phyloP scores from a whole-genome alignment of 2,888 invertebrate species.

The Parnassius orleans region DNA sequence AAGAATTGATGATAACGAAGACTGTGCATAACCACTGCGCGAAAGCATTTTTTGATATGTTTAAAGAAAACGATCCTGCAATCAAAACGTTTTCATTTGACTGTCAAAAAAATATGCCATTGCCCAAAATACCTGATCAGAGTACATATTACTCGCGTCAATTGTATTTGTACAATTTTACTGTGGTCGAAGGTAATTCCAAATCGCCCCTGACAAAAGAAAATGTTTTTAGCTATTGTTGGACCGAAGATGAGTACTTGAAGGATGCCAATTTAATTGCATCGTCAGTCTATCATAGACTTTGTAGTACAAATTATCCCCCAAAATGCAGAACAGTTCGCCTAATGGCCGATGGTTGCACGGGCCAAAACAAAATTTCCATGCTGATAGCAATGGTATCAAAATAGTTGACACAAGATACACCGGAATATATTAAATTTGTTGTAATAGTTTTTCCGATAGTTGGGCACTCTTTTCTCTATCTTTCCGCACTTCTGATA shows the following conservation, averaged over 20 bases:
- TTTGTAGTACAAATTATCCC: too few relatives aligned
- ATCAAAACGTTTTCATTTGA: not conserved
- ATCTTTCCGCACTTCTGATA: too few relatives aligned
- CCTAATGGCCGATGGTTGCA: too few relatives aligned
- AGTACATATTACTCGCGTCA: not conserved
- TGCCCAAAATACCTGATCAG: not conserved
- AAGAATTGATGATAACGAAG: not conserved
- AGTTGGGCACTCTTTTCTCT: too few relatives aligned
- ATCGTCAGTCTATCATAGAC: too few relatives aligned
- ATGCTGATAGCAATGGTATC: too few relatives aligned
- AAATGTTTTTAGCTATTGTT: not conserved
- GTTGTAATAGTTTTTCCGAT: too few relatives aligned
- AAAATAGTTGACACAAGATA: too few relatives aligned
- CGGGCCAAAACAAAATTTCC: too few relatives aligned
- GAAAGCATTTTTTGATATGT: not conserved
- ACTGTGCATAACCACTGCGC: not conserved
- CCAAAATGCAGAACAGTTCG: too few relatives aligned
- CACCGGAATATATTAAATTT: too few relatives aligned
- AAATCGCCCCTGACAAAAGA: not conserved
- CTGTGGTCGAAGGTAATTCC: not conserved
- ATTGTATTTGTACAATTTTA: not conserved
- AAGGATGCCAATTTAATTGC: too few relatives aligned
- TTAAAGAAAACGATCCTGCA: not conserved
- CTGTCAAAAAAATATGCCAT: not conserved
- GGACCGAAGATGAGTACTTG: not conserved